phyloP scores from a whole-genome alignment of 2,797 vertebrate species.

The Poecilia wingei region DNA sequence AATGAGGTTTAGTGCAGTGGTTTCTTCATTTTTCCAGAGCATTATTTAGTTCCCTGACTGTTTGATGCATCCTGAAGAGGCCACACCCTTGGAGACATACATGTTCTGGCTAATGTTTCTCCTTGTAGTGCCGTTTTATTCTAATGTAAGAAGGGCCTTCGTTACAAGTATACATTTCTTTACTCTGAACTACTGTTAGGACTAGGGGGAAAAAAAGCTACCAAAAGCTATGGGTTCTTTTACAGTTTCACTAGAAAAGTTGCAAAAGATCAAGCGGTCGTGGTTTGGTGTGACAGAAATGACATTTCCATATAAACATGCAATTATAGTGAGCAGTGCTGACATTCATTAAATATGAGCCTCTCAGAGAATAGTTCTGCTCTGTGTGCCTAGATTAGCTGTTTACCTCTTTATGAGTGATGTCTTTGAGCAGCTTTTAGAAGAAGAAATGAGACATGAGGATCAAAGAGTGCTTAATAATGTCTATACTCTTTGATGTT shows the following conservation, averaged over 20 bases:
- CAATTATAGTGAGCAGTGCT: constrained; percentile 51
- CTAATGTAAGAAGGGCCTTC: background rate
- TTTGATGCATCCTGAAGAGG: background rate
- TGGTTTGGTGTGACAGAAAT: constrained; percentile 43
- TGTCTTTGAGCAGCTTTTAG: constrained; percentile 35
- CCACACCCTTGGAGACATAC: background rate
- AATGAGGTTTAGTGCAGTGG: too few species aligned
- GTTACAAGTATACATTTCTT: background rate
- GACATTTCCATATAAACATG: constrained; percentile 50
- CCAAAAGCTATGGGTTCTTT: constrained; percentile 2
- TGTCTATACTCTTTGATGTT: constrained; percentile 17
- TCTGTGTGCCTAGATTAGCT: constrained; percentile 32
- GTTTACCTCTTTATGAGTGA: constrained; percentile 41
- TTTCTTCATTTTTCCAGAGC: too few species aligned
- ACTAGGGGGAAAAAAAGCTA: too few species aligned
- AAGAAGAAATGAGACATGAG: constrained; percentile 15
- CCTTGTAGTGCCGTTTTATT: background rate
- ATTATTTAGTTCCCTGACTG: background rate
- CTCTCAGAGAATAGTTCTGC: constrained; percentile 52
- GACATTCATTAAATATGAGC: constrained; percentile 64
- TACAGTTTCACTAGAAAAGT: constrained; percentile 3
- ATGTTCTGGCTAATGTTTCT: background rate
- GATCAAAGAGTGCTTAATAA: constrained; percentile 28
- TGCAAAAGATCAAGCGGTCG: constrained; percentile 12
- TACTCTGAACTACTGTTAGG: background rate